Conservation (phyloP, 2,113 vertebrate species). For the Rhynchomys soricoides region DNA sequence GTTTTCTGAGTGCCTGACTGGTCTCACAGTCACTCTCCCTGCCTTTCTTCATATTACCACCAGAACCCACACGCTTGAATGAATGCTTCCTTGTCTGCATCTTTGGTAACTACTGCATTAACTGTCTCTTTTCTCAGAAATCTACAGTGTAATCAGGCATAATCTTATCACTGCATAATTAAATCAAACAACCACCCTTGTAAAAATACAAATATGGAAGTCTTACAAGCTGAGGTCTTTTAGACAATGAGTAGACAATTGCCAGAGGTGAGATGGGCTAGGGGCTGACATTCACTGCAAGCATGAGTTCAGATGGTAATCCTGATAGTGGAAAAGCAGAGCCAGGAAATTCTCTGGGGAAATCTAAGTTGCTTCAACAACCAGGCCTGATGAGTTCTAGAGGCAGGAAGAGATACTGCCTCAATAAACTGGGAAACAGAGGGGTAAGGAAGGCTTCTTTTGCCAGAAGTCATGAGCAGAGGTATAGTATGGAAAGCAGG, state of each 20-base stretch:
- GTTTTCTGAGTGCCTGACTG: neutral
- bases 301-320: neutral
- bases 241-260: neutral
- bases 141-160: neutral
- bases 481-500: neutral
- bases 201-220: neutral
- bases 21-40: neutral
- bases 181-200: neutral
- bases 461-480: neutral
- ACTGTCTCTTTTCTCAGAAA: neutral
- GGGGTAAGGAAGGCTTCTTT: neutral
- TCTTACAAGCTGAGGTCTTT: neutral
- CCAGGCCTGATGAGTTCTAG: neutral
- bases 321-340: neutral
- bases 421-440: neutral
- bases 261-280: neutral
- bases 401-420: neutral
- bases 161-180: neutral
- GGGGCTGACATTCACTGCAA: neutral
- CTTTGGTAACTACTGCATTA: neutral
- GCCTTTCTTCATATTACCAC: neutral
- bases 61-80: neutral
- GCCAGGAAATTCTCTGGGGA: neutral
- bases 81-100: neutral
- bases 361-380: neutral